Evolutionary conservation across 2,888 invertebrate species (phyloP).

Genomic region (Drosophila siamana): DNA sequence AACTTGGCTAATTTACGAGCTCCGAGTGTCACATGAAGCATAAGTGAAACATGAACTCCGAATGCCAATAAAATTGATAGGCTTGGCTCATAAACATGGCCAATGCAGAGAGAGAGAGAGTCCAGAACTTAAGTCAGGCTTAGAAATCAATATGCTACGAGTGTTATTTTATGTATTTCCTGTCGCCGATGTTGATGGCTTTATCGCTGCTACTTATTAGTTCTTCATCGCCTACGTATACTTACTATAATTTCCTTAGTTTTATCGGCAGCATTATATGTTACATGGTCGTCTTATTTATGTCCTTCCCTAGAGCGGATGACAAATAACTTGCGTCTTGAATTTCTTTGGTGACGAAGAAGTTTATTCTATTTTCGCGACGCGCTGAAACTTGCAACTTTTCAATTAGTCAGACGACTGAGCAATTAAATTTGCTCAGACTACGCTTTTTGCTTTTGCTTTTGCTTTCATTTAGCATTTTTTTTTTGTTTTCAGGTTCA

Average conservation of each 20-base stretch:
- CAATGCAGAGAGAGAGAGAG: too few species aligned
- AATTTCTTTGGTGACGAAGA: constrained; percentile 15
- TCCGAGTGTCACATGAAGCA: constrained; percentile 45
- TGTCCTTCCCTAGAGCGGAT: not conserved
- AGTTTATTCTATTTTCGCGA: constrained; percentile 52
- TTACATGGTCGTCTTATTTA: constrained; percentile 7
- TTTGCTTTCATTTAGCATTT: constrained; percentile 24
- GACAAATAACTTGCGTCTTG: constrained; percentile 49
- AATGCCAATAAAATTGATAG: constrained; percentile 57
- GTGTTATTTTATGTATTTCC: constrained; percentile 28
- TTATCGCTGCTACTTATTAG: constrained; percentile 18
- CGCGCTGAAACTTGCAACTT: constrained; percentile 59
- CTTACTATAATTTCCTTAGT: constrained; percentile 9
- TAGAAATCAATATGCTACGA: constrained; percentile 48
- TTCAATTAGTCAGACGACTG: constrained; percentile 77
- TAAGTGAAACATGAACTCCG: constrained; percentile 67
- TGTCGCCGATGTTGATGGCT: constrained; percentile 21
- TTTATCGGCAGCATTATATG: constrained; percentile 29
- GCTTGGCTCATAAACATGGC: constrained; percentile 36
- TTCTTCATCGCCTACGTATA: too few species aligned
- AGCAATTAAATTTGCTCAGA: constrained; percentile 70
- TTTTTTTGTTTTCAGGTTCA: constrained; percentile 21
- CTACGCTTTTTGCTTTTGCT: constrained; percentile 35
- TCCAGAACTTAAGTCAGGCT: constrained; percentile 10
- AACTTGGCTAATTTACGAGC: constrained; percentile 66